Conservation (phyloP, 92 coral and sea anemone genomes). For the Epizoanthus stellaris region DNA sequence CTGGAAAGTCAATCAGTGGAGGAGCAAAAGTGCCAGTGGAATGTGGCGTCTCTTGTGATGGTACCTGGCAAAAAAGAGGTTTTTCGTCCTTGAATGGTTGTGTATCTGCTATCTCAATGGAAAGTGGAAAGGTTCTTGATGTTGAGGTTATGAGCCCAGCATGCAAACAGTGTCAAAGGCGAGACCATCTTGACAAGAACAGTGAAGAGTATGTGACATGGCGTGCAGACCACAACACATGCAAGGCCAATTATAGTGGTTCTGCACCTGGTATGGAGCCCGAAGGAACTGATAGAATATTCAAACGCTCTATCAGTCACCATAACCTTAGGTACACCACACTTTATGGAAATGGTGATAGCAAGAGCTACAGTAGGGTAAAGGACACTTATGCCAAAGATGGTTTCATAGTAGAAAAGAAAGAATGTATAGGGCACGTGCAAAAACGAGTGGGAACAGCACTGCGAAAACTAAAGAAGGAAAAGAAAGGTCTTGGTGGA, state of each 20-base stretch:
- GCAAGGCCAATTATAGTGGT: conserved; percentile 20
- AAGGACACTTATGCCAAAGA: conserved; percentile 22
- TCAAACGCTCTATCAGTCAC: conserved; percentile 25
- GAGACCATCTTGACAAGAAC: neutral
- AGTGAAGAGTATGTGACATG: too few species aligned
- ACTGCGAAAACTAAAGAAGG: conserved; percentile 60
- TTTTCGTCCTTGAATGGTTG: neutral
- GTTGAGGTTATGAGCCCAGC: neutral
- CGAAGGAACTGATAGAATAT: conserved; percentile 32
- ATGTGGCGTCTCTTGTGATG: too few species aligned
- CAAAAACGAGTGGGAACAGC: too few species aligned
- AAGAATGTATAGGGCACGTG: too few species aligned
- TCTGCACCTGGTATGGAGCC: conserved; percentile 43
- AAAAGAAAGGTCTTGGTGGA: conserved; percentile 60
- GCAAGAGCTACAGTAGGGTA: conserved; percentile 35
- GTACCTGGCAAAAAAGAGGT: too few species aligned
- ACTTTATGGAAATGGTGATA: conserved; percentile 45
- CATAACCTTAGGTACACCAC: conserved; percentile 32
- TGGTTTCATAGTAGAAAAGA: conserved; percentile 34
- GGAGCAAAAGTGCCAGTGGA: too few species aligned
- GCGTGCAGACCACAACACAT: neutral
- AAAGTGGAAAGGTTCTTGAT: conserved; percentile 2
- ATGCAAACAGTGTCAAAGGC: neutral
- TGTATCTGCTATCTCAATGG: neutral
- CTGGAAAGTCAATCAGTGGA: too few species aligned